Conservation (phyloP, 2,797 vertebrate species). For the Periparus ater region DNA sequence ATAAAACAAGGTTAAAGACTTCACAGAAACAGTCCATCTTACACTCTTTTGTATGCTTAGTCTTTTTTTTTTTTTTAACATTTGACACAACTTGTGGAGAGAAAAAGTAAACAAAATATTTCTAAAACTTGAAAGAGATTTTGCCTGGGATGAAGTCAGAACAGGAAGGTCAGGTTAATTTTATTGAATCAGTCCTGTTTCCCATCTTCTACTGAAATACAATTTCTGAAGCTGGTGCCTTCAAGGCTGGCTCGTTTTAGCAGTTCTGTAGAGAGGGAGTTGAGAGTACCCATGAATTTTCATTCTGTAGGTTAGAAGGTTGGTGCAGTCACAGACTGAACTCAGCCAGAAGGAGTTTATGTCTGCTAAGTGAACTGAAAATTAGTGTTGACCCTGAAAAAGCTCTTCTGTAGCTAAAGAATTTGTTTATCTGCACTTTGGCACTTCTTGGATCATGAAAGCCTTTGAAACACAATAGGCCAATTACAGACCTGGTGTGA, state of each 20-base stretch:
- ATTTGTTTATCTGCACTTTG: constrained; percentile 68
- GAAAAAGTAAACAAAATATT: constrained; percentile 50
- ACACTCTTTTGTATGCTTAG: background rate
- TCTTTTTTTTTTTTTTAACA: background rate
- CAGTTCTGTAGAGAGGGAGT: background rate
- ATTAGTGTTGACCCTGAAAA: constrained; percentile 68
- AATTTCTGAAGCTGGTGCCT: constrained; percentile 32
- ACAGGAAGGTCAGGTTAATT: constrained; percentile 21
- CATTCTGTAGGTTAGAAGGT: background rate
- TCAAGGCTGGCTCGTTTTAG: background rate
- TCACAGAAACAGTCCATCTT: background rate
- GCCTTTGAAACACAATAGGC: constrained; percentile 55
- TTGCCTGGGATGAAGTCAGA: constrained; percentile 18
- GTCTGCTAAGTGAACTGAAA: constrained; percentile 49
- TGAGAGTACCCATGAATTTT: constrained; percentile 6
- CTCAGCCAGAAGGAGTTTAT: background rate
- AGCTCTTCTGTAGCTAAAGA: constrained; percentile 45
- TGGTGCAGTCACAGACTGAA: background rate
- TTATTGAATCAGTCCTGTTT: constrained; percentile 18
- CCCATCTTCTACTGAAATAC: background rate
- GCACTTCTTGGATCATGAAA: constrained; percentile 56
- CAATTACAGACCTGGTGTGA: constrained; percentile 50
- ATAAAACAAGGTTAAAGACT: background rate
- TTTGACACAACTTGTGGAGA: background rate
- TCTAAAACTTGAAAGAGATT: constrained; percentile 42